A percentile compares a stretch with the other conserved stretches of the same genome.
Evolutionary conservation across 2,113 vertebrate genomes (phyloP).

Genomic region (Carollia perspicillata): DNA sequence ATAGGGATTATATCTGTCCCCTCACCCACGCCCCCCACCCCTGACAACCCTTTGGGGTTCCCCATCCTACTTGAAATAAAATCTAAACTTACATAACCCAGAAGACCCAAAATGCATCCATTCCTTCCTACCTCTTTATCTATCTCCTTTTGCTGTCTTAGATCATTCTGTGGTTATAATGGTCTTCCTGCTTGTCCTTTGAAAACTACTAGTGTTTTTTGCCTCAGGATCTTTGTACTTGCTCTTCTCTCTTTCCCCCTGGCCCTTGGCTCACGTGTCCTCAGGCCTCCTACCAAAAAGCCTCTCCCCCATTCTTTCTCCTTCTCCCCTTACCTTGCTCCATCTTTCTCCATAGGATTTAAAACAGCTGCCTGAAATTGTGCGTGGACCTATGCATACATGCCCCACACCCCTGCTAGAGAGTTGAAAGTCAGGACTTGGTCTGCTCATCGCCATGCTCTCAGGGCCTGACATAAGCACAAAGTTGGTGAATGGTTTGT

Average conservation of each 20-base stretch:
- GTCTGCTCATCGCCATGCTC: background rate
- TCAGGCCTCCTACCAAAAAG: background rate
- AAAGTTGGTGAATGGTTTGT: background rate
- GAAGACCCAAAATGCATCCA: background rate
- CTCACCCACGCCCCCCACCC: no score
- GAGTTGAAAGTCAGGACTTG: background rate
- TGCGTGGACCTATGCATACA: background rate
- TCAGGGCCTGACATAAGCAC: background rate
- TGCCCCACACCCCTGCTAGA: background rate
- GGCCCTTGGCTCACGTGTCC: background rate
- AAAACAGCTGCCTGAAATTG: background rate
- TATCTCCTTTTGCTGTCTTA: background rate
- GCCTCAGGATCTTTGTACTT: background rate
- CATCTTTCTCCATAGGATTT: background rate
- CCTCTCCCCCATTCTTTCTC: background rate
- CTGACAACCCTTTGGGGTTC: background rate
- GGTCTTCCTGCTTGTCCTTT: background rate
- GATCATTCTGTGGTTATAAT: background rate
- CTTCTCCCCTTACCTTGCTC: background rate
- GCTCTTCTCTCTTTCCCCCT: background rate
- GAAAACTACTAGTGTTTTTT: background rate
- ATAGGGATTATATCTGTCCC: background rate
- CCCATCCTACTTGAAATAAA: conserved; percentile 2
- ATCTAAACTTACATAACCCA: background rate
- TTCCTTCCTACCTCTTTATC: background rate